phyloP scores from a whole-genome alignment of 2,888 invertebrate genomes.

The Platyscelio sp. region DNA sequence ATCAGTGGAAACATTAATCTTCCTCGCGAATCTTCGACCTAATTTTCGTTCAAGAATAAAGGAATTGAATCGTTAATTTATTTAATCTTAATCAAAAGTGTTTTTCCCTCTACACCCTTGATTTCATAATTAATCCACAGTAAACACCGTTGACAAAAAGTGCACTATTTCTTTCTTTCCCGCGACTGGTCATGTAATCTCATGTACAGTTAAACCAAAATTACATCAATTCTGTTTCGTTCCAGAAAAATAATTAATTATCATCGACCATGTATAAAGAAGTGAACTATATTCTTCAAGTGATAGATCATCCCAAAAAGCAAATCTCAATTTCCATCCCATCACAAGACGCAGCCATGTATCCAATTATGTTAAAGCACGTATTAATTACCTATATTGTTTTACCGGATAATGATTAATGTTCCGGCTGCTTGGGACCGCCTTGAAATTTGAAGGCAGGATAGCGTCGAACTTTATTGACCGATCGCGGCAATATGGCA shows the following conservation, averaged over 20 bases:
- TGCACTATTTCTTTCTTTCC: background rate
- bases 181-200: background rate
- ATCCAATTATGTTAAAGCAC: conserved; percentile 80
- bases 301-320: conserved; percentile 79
- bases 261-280: conserved; percentile 21
- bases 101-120: conserved; percentile 42
- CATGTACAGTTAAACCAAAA: conserved; percentile 1
- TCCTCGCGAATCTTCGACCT: conserved; percentile 81
- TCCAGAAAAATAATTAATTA: conserved; percentile 50
- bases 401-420: conserved; percentile 81
- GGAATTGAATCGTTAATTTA: conserved; percentile 82
- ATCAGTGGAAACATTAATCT: conserved; percentile 84
- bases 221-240: background rate
- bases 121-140: no score
- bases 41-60: conserved; percentile 81
- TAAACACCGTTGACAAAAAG: background rate
- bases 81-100: conserved; percentile 77
- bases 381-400: conserved; percentile 81
- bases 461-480: conserved; percentile 81
- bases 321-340: conserved; percentile 74
- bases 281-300: conserved; percentile 35
- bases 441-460: conserved; percentile 92
- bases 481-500: conserved; percentile 47
- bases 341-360: conserved; percentile 71
- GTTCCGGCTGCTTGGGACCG: conserved; percentile 91